Evolutionary conservation across 1,140 invertebrate genomes (phyloP).

Genomic region (Acromyrmex heyeri): DNA sequence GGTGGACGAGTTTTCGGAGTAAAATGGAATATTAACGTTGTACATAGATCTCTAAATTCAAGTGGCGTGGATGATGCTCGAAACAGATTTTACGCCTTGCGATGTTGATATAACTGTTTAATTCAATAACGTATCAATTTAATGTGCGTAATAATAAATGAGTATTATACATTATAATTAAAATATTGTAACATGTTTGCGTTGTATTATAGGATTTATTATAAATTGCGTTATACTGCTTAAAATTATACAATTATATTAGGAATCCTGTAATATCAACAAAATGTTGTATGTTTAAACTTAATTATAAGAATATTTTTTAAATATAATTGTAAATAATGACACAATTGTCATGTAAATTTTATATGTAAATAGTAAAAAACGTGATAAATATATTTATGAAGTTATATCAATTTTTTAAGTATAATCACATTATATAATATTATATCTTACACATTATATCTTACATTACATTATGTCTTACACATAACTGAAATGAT

Average conservation of each 20-base stretch:
- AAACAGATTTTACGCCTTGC: background rate
- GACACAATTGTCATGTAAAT: background rate
- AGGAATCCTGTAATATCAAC: background rate
- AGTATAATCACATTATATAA: no score
- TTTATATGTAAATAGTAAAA: background rate
- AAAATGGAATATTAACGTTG: slow-evolving; percentile 58
- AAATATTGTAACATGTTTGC: background rate
- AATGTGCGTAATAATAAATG: background rate
- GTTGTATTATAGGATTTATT: background rate
- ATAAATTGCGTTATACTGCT: background rate
- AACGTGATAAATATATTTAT: background rate
- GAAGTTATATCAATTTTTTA: background rate
- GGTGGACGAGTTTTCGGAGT: slow-evolving; percentile 28
- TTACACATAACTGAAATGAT: slow-evolving; percentile 1
- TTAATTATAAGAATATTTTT: background rate
- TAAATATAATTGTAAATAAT: background rate
- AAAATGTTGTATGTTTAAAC: background rate
- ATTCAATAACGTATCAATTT: background rate
- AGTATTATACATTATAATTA: background rate
- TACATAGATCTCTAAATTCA: slow-evolving; percentile 28
- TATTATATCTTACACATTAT: background rate
- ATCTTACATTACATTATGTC: background rate
- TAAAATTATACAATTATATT: background rate
- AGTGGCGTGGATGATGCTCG: background rate
- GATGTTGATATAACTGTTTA: background rate